phyloP scores from a whole-genome alignment of 2,113 vertebrate species.

The Rhadina sibilatrix region DNA sequence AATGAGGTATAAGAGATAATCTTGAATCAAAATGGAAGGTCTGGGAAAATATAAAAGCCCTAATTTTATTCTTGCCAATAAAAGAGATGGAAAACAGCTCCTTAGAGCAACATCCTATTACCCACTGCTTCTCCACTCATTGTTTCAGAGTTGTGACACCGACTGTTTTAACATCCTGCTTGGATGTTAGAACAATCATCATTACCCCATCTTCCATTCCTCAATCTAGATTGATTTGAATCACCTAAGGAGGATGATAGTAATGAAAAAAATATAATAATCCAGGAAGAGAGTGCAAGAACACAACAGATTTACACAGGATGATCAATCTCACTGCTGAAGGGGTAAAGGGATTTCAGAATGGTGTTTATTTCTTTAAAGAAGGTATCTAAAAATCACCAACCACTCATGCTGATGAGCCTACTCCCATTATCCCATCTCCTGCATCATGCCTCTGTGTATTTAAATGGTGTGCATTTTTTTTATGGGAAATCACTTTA shows the following conservation, averaged over 20 bases:
- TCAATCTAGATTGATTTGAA: background rate
- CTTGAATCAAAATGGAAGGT: background rate
- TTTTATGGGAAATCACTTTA: background rate
- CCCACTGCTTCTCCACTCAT: background rate
- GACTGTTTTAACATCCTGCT: background rate
- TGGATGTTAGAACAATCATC: background rate
- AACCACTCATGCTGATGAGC: fast-evolving
- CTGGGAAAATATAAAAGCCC: background rate
- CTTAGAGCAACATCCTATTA: background rate
- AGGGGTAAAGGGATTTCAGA: background rate
- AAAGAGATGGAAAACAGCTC: background rate
- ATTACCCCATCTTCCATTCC: background rate
- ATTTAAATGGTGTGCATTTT: background rate
- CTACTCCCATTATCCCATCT: background rate
- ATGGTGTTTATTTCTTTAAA: background rate
- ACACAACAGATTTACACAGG: background rate
- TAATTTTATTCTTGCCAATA: background rate
- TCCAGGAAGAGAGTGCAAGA: background rate
- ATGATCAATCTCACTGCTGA: background rate
- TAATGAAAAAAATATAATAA: background rate
- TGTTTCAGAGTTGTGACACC: background rate
- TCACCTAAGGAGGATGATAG: background rate
- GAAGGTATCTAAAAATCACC: background rate
- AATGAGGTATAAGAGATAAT: background rate
- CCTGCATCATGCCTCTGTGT: background rate